A percentile compares a stretch with the other conserved stretches of the same genome.
Conservation (phyloP, 2,888 invertebrate species). For the Calameuta pallipes region DNA sequence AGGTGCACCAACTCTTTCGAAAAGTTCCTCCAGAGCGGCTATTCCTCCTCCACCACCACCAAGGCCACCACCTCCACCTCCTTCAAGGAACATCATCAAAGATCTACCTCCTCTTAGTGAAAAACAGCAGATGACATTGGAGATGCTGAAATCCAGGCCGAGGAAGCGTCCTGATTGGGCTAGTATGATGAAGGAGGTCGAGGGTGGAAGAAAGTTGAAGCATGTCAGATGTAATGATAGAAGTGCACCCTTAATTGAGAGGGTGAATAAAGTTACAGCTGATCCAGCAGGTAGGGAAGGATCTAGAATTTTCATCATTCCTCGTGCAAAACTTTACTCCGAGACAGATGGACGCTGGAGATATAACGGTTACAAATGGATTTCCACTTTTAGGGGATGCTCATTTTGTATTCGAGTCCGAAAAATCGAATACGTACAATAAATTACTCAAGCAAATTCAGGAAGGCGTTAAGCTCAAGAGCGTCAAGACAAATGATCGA, state of each 20-base stretch:
- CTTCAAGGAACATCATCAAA: constrained; percentile 67
- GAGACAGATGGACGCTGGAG: neutral
- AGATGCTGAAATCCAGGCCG: constrained; percentile 79
- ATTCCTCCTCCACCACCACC: constrained; percentile 72
- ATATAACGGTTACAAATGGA: constrained; percentile 10
- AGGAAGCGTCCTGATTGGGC: constrained; percentile 89
- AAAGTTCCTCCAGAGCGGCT: constrained; percentile 61
- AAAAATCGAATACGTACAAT: constrained; percentile 84
- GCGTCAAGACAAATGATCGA: constrained; percentile 84
- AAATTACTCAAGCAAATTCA: constrained; percentile 85
- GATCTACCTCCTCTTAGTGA: constrained; percentile 69
- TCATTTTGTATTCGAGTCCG: constrained; percentile 90
- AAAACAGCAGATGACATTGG: constrained; percentile 75
- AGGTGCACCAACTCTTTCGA: constrained; percentile 63
- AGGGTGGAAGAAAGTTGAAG: constrained; percentile 80
- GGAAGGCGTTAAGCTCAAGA: constrained; percentile 80
- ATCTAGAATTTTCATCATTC: neutral
- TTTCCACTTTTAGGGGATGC: constrained; percentile 69
- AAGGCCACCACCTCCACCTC: constrained; percentile 76
- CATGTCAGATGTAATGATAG: constrained; percentile 89
- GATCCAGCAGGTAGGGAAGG: constrained; percentile 54
- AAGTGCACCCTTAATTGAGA: constrained; percentile 64
- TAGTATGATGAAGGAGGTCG: constrained; percentile 92
- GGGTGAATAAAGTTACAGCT: constrained; percentile 60
- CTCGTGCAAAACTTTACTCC: neutral